A percentile compares a stretch with the other conserved stretches of the same genome.
These are phyloP conservation scores for Pandemis corylana DNA, from an alignment of 2,888 invertebrate genomes.

Conservation along the genomic window DNA sequence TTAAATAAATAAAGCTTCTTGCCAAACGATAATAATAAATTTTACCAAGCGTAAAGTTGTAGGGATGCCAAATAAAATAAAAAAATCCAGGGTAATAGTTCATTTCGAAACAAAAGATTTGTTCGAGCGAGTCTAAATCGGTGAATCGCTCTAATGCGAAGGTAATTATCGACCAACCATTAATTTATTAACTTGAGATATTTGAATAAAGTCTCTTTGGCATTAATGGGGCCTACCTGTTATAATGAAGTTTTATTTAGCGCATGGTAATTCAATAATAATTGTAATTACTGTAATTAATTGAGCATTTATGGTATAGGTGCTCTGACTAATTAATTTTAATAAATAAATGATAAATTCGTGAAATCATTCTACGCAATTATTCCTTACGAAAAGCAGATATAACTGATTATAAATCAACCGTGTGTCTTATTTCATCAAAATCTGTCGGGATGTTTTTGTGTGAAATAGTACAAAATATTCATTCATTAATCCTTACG, in stretches of 20 bases:
- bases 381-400: no score
- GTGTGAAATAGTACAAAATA: no score
- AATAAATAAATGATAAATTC: no score
- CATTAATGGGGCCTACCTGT: not conserved
- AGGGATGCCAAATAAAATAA: constrained; percentile 3
- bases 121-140: constrained; percentile 69
- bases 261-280: not conserved
- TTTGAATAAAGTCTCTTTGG: constrained; percentile 12
- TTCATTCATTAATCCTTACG: no score
- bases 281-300: not conserved
- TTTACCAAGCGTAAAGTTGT: constrained; percentile 41
- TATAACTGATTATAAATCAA: no score
- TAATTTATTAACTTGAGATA: constrained; percentile 49
- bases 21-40: constrained; percentile 22
- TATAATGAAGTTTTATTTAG: no score
- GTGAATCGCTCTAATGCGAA: constrained; percentile 69
- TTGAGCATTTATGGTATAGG: no score
- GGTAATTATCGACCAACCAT: constrained; percentile 63
- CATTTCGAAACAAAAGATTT: constrained; percentile 75
- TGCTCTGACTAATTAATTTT: no score
- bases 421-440: no score
- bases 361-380: no score
- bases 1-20: not conserved
- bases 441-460: no score
- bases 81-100: constrained; percentile 71